Evolutionary conservation across 1,140 invertebrate species (phyloP).

Genomic region (Agrypnia vestita): DNA sequence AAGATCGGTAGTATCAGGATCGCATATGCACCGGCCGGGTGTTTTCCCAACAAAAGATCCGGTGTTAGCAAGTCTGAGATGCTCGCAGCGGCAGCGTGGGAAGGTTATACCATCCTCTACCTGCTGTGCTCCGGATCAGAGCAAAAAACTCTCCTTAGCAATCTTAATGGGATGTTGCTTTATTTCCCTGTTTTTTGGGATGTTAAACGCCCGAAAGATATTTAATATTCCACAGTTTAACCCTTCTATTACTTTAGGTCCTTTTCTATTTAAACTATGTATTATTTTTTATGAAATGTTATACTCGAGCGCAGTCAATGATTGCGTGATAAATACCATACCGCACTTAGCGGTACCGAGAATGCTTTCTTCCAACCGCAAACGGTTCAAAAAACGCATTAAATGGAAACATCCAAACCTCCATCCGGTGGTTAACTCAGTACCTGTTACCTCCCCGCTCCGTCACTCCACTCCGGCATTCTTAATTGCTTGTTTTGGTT

Average conservation of each 20-base stretch:
- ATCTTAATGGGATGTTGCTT: slow-evolving; percentile 37
- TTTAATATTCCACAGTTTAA: background rate
- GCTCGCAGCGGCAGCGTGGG: slow-evolving; percentile 53
- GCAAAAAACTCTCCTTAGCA: slow-evolving; percentile 33
- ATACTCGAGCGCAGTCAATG: slow-evolving; percentile 31
- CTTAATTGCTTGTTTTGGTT: slow-evolving; percentile 60
- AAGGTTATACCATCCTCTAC: slow-evolving; percentile 54
- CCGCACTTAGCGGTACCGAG: slow-evolving; percentile 41
- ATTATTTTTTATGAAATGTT: background rate
- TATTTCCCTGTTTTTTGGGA: slow-evolving; percentile 25
- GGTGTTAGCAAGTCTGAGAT: slow-evolving; percentile 27
- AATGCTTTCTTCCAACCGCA: slow-evolving; percentile 48
- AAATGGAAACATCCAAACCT: slow-evolving; percentile 53
- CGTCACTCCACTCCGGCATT: slow-evolving; percentile 41
- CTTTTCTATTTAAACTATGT: no score
- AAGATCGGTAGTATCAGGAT: slow-evolving; percentile 36
- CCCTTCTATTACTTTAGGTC: no score
- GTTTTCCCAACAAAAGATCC: slow-evolving; percentile 47
- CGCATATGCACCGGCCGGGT: slow-evolving; percentile 43
- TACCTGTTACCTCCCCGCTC: slow-evolving; percentile 52
- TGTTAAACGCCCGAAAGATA: background rate
- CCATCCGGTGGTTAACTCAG: slow-evolving; percentile 57
- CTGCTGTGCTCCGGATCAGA: slow-evolving; percentile 42
- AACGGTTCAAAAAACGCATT: slow-evolving; percentile 54
- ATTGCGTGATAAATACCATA: slow-evolving; percentile 40